Evolutionary conservation across 2,797 vertebrate species (phyloP), one percentile per base, ranked within the genome.

Genomic region (Chelonia mydas): DNA sequence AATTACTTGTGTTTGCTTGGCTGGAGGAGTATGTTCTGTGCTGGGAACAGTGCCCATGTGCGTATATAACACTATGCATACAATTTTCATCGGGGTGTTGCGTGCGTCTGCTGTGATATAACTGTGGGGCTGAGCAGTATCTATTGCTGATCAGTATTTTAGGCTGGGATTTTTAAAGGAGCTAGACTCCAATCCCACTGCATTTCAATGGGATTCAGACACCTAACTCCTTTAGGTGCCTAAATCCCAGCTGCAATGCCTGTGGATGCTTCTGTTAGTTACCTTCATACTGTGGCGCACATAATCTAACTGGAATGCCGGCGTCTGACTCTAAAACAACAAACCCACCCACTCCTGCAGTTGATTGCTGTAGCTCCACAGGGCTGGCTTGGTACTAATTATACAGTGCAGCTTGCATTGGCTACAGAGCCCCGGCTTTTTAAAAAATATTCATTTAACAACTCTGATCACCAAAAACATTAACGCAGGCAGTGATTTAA

Each of bases 321-420:
- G 7, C 28, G 41, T 76, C 79, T 81, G 65, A 37, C 47, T 76
- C 84, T 61, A 51, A 59, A 91, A 86, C 80, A 51, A 47, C 72
- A 76, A 76, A 86, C 37, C 84, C 89, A 81, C 79, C 79, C 89
- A 86, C 79, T 86, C 51, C 79, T 61, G 33, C 78, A 74, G 78
- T 31, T 86, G 89, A 82, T 50, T 86, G 55, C 33, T 49, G 59
- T 45, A 81, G 41, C 57, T 83, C 37, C 28, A 7, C 25, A 16
- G 47, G 81, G 84, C 72, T 54, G 72, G 61, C 86, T 90, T 81
- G 51, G 47, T 53, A n/a, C 65, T 91, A 91, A 91, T 86, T 91
- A 81, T 55, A 7, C 23, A 77, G 13, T 8, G 51, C 7, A 15
- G 50, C 51, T 90, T 41, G 3, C 4, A 1, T 85, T 28, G 90